Evolutionary conservation across 2,113 vertebrate species (phyloP), one percentile per base, ranked within the genome.

Genomic region (Stictonetta naevosa): DNA sequence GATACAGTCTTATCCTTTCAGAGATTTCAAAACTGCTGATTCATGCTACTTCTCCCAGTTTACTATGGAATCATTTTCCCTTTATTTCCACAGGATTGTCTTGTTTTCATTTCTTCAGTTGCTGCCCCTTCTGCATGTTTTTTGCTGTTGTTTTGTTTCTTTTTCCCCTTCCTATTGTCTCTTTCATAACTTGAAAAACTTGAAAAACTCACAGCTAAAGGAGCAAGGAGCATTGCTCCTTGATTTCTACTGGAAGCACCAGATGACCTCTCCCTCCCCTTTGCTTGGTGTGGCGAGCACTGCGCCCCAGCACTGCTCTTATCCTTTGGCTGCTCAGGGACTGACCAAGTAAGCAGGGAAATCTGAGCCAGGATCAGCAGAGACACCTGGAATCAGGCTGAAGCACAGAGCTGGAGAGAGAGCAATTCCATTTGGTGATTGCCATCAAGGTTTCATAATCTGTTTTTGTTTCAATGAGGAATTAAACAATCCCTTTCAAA

Each of bases 401-500:
- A 48, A 71, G 36, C 2, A 6, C 64, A 87, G 40, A 81, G 66
- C 60, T 14, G 11, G 52, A 36, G 33, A 58, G 33, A 68, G 52
- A 64, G 55, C 68, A 92, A 90, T 90, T 55, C n/a, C 60, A 28
- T 48, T 42, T 69, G 33, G 23, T 50, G 63, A 58, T 5, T 64
- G 48, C 46, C n/a, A 34, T 93, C 42, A 50, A 69, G 38, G 8
- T 36, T 91, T 85, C 82, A 83, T 94, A 90, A 88, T 31, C 59
- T 81, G 40, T 2, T 95, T 92, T 77, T 73, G 31, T 90, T 95
- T 90, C 72, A 88, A 26, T 11, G 11, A 83, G 52, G 73, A 94
- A 92, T 74, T 88, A 90, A 92, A 78, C 77, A 91, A 96, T 79
- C 34, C 11, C 40, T 93, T 95, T 80, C 68, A 90, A 96, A 88